Conservation (phyloP, 2,113 vertebrate species). For the Psittacus erithacus region DNA sequence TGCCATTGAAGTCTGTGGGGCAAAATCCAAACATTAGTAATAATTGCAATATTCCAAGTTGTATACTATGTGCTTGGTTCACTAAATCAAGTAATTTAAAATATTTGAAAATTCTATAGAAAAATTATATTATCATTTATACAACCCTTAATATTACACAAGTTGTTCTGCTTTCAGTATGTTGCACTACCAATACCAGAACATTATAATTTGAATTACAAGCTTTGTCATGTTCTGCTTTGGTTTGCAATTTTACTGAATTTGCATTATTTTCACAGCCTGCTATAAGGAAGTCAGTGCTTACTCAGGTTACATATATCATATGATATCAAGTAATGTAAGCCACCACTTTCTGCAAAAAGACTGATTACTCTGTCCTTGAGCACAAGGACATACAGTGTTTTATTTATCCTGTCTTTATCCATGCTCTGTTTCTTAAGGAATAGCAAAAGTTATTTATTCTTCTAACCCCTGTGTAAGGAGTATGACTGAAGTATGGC, state of each 20-base stretch:
- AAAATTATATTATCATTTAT: neutral
- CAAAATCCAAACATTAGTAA: neutral
- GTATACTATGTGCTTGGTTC: neutral
- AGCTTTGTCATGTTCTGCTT: neutral
- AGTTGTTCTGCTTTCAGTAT: neutral
- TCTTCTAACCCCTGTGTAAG: neutral
- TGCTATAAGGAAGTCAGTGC: neutral
- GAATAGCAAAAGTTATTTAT: neutral
- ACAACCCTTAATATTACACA: neutral
- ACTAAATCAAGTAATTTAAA: neutral
- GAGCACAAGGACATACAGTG: neutral
- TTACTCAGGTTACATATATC: neutral
- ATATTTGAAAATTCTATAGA: neutral
- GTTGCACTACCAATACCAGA: neutral
- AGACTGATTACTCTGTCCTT: conserved; percentile 9
- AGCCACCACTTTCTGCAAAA: neutral
- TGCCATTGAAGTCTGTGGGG: neutral
- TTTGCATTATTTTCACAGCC: neutral
- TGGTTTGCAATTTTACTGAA: neutral
- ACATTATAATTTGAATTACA: neutral
- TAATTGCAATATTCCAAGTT: neutral
- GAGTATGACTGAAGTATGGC: neutral
- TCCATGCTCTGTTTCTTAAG: neutral
- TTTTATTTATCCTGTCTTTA: neutral
- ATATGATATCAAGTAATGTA: neutral